phyloP scores from a whole-genome alignment of 2,888 invertebrate species.

The Ichneumoninae sp. region DNA sequence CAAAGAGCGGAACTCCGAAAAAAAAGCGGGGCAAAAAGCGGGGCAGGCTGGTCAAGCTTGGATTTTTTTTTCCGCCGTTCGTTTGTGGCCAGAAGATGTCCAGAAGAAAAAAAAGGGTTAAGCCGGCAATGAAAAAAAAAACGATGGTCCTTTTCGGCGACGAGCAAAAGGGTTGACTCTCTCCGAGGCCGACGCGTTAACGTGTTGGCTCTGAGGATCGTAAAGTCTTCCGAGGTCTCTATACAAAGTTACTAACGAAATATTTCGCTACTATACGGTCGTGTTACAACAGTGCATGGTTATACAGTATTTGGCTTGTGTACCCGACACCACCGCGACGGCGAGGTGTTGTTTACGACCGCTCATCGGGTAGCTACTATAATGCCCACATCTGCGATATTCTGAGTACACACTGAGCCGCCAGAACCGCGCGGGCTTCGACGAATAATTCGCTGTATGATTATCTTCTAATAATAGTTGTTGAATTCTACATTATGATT shows the following conservation, averaged over 20 bases:
- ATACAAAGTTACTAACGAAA: background rate
- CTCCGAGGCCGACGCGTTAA: constrained; percentile 55
- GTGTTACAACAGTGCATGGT: constrained; percentile 15
- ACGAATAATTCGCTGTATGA: background rate
- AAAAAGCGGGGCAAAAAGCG: constrained; percentile 74
- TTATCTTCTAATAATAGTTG: background rate
- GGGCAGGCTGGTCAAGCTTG: constrained; percentile 51
- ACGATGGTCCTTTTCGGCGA: background rate
- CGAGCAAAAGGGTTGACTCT: constrained; percentile 58
- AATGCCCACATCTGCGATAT: constrained; percentile 8
- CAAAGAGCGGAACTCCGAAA: constrained; percentile 38
- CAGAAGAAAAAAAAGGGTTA: constrained; percentile 62
- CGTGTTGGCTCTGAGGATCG: constrained; percentile 53
- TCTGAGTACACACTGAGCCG: background rate
- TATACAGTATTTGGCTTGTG: constrained; percentile 42
- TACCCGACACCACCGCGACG: constrained; percentile 18
- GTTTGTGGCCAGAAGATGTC: constrained; percentile 54
- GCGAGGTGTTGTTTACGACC: constrained; percentile 50
- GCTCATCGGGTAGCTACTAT: constrained; percentile 49
- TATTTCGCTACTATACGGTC: constrained; percentile 33
- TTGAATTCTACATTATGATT: background rate
- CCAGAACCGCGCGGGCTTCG: background rate
- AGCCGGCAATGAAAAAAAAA: constrained; percentile 14
- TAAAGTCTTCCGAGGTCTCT: constrained; percentile 40
- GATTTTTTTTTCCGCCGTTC: constrained; percentile 40